Evolutionary conservation across 2,888 invertebrate species (phyloP), one percentile per base, ranked within the genome.

Genomic region (Drepanosiphum platanoidis): DNA sequence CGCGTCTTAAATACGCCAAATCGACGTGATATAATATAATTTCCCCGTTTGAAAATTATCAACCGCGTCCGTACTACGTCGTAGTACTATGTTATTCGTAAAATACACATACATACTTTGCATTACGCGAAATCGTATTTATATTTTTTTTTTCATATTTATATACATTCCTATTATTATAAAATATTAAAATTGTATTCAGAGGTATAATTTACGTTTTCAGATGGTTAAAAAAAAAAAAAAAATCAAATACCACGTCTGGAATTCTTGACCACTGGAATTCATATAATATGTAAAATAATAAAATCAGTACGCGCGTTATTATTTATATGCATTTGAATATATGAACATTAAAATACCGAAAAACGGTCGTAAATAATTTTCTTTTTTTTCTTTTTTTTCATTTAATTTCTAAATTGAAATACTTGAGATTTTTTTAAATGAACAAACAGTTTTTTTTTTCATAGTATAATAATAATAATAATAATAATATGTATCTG

Each of bases 301-400:
- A 78, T 78, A n/a, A n/a, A n/a, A 61, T 34, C 18, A 22, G 39
- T 39, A 30, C 30, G 46, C n/a, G n/a, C 15, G 39, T 64, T 39
- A 27, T 7, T 64, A 64, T 11, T 30, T 27, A 27, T 13, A 64
- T 30, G 13, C 64, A n/a, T 61, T 34, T 34, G 32, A 64, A 27
- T 30, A 22, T n/a, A 66, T 36, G 32, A 66, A 79, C 64, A 32
- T 18, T 5, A n/a, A 79, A 79, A 79, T 46, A 79, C 78, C 66
- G 9, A 66, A 58, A 30, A 66, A 66, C 32, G 64, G 64, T 64
- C 13, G 27, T 30, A 64, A 64, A 64, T 64, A 11, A 64, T 64
- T 64, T 27, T 30, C 13, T 1, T 30, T 13, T 30, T 39, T 30
- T 77, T 22, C 71, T 36, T 52, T 81, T 52, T 74, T 15, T 18